Evolutionary conservation across 2,797 vertebrate genomes (phyloP).

Genomic region (Phoebastria nigripes): DNA sequence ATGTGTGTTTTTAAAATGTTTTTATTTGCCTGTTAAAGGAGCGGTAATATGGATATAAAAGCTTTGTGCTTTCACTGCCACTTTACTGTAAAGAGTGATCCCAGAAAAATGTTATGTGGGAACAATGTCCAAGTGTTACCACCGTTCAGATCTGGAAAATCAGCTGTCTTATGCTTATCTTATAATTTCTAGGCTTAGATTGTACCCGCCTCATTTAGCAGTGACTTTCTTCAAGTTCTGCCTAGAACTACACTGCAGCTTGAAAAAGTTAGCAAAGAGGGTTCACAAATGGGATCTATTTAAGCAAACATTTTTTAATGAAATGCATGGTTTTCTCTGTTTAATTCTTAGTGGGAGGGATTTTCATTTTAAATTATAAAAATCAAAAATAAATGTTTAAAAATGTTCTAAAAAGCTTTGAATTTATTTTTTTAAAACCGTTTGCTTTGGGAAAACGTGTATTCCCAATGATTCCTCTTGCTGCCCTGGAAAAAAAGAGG

Average conservation of each 20-base stretch:
- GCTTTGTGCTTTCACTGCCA: not conserved
- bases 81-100: not conserved
- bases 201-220: not conserved
- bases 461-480: not conserved
- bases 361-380: not conserved
- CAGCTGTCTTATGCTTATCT: not conserved
- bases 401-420: not conserved
- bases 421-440: not conserved
- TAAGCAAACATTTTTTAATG: not conserved
- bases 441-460: not conserved
- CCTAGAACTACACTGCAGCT: not conserved
- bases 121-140: not conserved
- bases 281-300: not conserved
- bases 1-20: not conserved
- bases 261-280: not conserved
- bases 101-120: not conserved
- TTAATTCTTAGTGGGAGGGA: not conserved
- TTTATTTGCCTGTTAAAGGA: not conserved
- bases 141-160: not conserved
- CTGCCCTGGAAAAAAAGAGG: not conserved
- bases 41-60: not conserved
- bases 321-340: not conserved
- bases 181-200: not conserved
- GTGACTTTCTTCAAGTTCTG: not conserved
- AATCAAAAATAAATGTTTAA: not conserved